These are phyloP conservation scores for Cephus nigrinus DNA, from an alignment of 2,888 invertebrate species.

Conservation along the genomic window DNA sequence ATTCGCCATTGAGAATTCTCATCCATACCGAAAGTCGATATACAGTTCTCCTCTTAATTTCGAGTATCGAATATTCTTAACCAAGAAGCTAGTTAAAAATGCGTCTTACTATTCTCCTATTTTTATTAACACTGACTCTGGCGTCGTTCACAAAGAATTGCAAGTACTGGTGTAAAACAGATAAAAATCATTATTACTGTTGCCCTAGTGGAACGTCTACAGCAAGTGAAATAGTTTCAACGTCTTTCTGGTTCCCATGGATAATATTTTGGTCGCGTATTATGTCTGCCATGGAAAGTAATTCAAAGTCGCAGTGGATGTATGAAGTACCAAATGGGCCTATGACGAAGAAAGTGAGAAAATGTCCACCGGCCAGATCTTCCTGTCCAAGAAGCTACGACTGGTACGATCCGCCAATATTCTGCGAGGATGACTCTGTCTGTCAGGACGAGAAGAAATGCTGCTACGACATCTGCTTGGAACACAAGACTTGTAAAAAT, in stretches of 20 bases:
- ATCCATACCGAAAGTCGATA: not conserved
- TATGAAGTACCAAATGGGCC: not conserved
- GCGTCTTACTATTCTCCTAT: not conserved
- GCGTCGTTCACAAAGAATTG: conserved; percentile 22
- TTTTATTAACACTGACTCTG: not conserved
- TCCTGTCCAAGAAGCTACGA: conserved; percentile 39
- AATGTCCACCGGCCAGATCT: conserved; percentile 43
- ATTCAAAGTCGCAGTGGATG: not conserved
- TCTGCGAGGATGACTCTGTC: conserved; percentile 35
- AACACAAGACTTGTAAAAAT: conserved; percentile 45
- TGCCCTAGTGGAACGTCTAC: conserved; percentile 38
- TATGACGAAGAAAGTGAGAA: conserved; percentile 11
- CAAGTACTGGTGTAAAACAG: conserved; percentile 46
- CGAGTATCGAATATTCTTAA: not conserved
- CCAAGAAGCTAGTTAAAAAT: not conserved
- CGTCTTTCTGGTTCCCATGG: conserved; percentile 31
- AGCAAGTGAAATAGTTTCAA: conserved; percentile 18
- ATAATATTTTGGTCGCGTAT: not conserved
- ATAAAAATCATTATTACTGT: conserved; percentile 41
- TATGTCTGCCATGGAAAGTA: conserved; percentile 15
- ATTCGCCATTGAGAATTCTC: not conserved
- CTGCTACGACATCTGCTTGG: conserved; percentile 48
- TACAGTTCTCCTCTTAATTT: not conserved
- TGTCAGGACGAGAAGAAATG: conserved; percentile 40
- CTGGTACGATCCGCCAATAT: conserved; percentile 35